Percentiles rank a stretch among this genome's conserved stretches.
Conservation (phyloP, 2,797 vertebrate species). For the Enoplosus armatus region DNA sequence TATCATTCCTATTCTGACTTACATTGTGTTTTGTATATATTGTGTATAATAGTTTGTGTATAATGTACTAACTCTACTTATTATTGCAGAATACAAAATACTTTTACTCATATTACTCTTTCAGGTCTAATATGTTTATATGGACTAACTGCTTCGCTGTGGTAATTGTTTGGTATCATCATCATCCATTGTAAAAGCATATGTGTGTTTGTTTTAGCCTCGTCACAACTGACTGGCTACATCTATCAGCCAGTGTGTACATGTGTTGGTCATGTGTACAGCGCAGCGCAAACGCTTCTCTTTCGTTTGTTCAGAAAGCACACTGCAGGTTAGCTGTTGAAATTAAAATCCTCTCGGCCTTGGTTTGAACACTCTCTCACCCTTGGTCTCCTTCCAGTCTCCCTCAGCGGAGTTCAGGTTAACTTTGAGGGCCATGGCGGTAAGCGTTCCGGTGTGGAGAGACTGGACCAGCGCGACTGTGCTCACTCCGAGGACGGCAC, state of each 20-base stretch:
- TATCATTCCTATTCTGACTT: neutral
- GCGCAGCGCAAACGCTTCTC: neutral
- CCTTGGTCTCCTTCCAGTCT: conserved; percentile 84
- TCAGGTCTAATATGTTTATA: neutral
- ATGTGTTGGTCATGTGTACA: conserved; percentile 18
- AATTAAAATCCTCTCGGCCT: neutral
- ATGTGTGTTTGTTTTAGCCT: neutral
- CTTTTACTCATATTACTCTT: neutral
- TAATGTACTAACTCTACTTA: neutral
- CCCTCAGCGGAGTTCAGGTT: conserved; percentile 77
- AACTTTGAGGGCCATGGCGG: conserved; percentile 77
- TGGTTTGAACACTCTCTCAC: conserved; percentile 76
- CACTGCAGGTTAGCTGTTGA: neutral
- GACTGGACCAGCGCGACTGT: conserved; percentile 53
- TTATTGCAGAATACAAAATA: neutral
- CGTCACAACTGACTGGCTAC: neutral
- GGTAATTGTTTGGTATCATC: neutral
- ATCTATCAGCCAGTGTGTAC: neutral
- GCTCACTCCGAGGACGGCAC: conserved; percentile 68
- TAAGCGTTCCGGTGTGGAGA: conserved; percentile 74
- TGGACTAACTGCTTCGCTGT: neutral
- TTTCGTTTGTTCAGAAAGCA: neutral
- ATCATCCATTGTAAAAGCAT: neutral
- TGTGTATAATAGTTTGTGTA: neutral
- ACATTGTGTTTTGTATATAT: neutral